A percentile compares a stretch with the other conserved stretches of the same genome.
Conservation (phyloP, 2,888 invertebrate species). For the Polyommatus icarus region DNA sequence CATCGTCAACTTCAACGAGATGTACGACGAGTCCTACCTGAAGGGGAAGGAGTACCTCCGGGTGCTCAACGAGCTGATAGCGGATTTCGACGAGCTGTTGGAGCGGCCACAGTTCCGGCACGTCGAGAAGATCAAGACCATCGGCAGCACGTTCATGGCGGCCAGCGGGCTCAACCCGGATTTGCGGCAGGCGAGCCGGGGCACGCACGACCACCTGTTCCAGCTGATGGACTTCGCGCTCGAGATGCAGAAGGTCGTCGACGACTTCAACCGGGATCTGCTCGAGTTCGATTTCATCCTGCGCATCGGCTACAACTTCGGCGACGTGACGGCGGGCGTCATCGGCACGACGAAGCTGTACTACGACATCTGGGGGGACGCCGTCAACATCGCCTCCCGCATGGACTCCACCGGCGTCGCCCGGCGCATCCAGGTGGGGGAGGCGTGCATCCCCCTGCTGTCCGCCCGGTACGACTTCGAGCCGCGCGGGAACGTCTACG, state of each 20-base stretch:
- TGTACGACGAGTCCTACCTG: slow-evolving; percentile 98
- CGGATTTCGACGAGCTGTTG: slow-evolving; percentile 96
- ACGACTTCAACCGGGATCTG: slow-evolving; percentile 93
- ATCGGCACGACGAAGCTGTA: slow-evolving; percentile 97
- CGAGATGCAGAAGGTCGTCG: slow-evolving; percentile 93
- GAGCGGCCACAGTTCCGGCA: slow-evolving; percentile 89
- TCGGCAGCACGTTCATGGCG: slow-evolving; percentile 98
- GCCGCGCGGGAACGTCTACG: slow-evolving; percentile 95
- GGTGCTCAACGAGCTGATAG: slow-evolving; percentile 96
- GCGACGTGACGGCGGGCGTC: slow-evolving; percentile 97
- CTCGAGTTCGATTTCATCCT: slow-evolving; percentile 93
- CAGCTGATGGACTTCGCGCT: slow-evolving; percentile 95
- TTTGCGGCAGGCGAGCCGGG: slow-evolving; percentile 84
- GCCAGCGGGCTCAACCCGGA: slow-evolving; percentile 96
- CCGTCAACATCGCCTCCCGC: slow-evolving; percentile 97
- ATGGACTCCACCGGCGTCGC: slow-evolving; percentile 98
- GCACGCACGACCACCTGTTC: slow-evolving; percentile 88
- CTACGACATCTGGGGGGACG: slow-evolving; percentile 99
- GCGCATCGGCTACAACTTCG: slow-evolving; percentile 94
- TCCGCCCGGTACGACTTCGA: slow-evolving; percentile 91
- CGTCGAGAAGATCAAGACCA: slow-evolving; percentile 98
- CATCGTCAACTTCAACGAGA: slow-evolving; percentile 97
- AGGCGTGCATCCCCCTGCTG: slow-evolving; percentile 86
- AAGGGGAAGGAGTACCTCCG: slow-evolving; percentile 97
- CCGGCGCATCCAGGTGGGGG: slow-evolving; percentile 91